phyloP scores from a whole-genome alignment of 1,140 invertebrate species.

The Drosophila nasuta region DNA sequence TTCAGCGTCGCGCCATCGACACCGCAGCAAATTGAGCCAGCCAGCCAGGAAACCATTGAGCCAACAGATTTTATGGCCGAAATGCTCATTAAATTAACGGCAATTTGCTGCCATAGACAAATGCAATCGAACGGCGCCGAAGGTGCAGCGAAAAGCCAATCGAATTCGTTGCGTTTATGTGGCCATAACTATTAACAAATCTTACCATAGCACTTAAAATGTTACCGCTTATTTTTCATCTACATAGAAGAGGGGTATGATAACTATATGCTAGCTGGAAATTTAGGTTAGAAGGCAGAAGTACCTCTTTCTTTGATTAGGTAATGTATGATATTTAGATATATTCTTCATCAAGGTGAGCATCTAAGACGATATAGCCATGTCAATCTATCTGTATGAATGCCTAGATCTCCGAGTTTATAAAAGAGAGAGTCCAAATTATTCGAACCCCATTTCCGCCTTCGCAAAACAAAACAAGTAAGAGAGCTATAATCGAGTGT shows the following conservation, averaged over 20 bases:
- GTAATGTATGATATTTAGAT: no score
- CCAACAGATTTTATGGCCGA: slow-evolving; percentile 77
- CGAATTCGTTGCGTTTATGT: slow-evolving; percentile 8
- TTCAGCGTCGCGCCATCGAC: slow-evolving; percentile 24
- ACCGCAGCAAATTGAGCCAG: slow-evolving; percentile 64
- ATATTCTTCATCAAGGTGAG: no score
- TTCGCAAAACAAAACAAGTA: no score
- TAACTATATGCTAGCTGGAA: no score
- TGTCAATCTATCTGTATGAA: no score
- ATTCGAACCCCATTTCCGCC: no score
- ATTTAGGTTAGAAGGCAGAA: no score
- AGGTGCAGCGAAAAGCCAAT: slow-evolving; percentile 14
- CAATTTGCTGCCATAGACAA: slow-evolving; percentile 72
- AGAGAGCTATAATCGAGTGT: no score
- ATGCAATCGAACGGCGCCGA: slow-evolving; percentile 37
- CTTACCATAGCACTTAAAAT: not conserved
- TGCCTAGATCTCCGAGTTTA: no score
- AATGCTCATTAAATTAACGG: slow-evolving; percentile 77
- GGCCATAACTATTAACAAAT: slow-evolving; percentile 6
- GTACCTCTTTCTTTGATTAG: fast-evolving
- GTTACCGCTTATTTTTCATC: not conserved
- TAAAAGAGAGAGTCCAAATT: no score
- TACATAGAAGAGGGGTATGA: no score
- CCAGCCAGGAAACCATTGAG: not conserved
- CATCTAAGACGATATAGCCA: no score